Conservation (phyloP, 2,888 invertebrate species). For the Adela reaumurella region DNA sequence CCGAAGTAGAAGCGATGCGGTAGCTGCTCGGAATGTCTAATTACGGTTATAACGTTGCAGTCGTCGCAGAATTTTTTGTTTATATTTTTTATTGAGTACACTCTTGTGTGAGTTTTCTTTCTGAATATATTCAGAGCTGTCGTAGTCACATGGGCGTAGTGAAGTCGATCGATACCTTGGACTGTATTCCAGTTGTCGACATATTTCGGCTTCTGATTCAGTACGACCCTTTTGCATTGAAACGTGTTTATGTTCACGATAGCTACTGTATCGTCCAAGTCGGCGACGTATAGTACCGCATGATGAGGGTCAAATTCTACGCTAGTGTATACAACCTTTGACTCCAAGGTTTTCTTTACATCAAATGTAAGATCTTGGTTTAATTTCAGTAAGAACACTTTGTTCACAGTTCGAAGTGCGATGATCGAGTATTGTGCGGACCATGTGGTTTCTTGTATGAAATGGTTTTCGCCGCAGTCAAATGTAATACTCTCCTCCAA, state of each 20-base stretch:
- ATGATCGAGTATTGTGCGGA: constrained; percentile 24
- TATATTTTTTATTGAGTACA: constrained; percentile 24
- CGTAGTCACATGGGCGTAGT: constrained; percentile 28
- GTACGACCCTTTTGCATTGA: constrained; percentile 24
- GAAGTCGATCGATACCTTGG: constrained; percentile 26
- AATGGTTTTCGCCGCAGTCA: constrained; percentile 23
- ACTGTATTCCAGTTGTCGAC: constrained; percentile 41
- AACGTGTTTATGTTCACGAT: constrained; percentile 39
- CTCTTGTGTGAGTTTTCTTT: constrained; percentile 27
- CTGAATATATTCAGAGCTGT: constrained; percentile 34
- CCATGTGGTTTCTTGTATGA: constrained; percentile 37
- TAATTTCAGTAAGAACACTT: constrained; percentile 30
- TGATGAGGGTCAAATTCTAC: constrained; percentile 37
- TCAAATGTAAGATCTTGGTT: constrained; percentile 21
- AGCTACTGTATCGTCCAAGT: constrained; percentile 26
- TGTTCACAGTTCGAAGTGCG: constrained; percentile 32
- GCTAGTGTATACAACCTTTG: constrained; percentile 32
- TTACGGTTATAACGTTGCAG: constrained; percentile 32
- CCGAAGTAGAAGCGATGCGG: constrained; percentile 28
- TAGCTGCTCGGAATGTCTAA: constrained; percentile 24
- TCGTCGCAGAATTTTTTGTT: constrained; percentile 25
- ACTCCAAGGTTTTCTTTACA: constrained; percentile 27
- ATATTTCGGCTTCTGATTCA: constrained; percentile 20
- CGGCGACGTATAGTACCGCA: constrained; percentile 35
- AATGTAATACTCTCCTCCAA: constrained; percentile 19